Evolutionary conservation across 2,888 invertebrate species (phyloP), one percentile per base, ranked within the genome.

Genomic region (Pycnomerus fuliginosus): DNA sequence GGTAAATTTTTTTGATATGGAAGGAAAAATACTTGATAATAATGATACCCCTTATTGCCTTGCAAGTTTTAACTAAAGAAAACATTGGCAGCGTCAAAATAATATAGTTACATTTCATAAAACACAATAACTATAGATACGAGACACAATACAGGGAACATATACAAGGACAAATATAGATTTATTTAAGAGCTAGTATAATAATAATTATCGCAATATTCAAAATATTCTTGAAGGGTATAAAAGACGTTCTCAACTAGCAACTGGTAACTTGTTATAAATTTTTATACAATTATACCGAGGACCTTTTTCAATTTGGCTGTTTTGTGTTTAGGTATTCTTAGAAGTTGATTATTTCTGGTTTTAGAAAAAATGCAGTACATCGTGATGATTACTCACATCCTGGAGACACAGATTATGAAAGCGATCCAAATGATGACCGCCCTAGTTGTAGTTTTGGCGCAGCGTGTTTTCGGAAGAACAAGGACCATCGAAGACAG

Each of bases 301-400:
- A n/a, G n/a, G n/a, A n/a, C 14, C 16, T 43, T 28, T 37, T 13
- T 32, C 43, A 29, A 25, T 14, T 28, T 61, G 72, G n/a, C 67
- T n/a, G n/a, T n/a, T n/a, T n/a, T n/a, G n/a, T n/a, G n/a, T n/a
- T n/a, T n/a, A n/a, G n/a, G n/a, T n/a, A n/a, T n/a, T n/a, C n/a
- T n/a, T n/a, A n/a, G n/a, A n/a, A n/a, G n/a, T n/a, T n/a, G n/a
- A n/a, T n/a, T n/a, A n/a, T n/a, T n/a, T n/a, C n/a, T n/a, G n/a
- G n/a, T n/a, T n/a, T n/a, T n/a, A 83, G 85, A 56, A 79, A 76
- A 59, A 85, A 83, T 65, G 70, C 76, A 0, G 65, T 68, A 2
- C 87, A 87, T 65, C 75, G 74, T 52, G 60, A 64, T 10, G 71
- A 78, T 56, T 84, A 76, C 65, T 76, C 80, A 49, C 87, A 87